Percentiles rank a stretch among this genome's conserved stretches.
These are phyloP conservation scores for Schizopygopsis malacanthus DNA, from an alignment of 2,797 vertebrate genomes.

Conservation along the genomic window DNA sequence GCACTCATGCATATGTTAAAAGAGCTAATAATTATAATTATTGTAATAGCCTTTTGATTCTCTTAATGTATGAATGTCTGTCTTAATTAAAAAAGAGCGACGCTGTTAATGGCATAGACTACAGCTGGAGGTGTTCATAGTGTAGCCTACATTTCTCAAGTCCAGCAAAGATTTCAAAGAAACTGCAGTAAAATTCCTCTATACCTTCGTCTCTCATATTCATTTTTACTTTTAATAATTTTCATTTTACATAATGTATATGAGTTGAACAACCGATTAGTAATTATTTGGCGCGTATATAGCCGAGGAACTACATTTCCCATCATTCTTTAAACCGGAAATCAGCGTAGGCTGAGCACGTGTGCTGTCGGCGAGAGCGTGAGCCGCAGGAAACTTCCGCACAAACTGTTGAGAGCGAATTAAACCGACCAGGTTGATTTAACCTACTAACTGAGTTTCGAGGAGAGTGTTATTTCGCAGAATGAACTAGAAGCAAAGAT, in stretches of 20 bases:
- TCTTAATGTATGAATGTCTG: no score
- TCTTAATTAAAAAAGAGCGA: no score
- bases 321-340: constrained; percentile 41
- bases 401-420: neutral
- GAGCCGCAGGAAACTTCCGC: neutral
- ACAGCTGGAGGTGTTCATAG: no score
- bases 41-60: no score
- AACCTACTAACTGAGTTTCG: neutral
- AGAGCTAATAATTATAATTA: no score
- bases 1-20: no score
- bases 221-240: neutral
- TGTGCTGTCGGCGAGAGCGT: neutral
- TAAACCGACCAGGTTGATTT: neutral
- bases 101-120: no score
- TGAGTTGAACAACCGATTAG: neutral
- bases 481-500: neutral
- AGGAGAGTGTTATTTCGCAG: neutral
- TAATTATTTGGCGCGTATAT: neutral
- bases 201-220: neutral
- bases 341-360: constrained; percentile 4
- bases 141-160: no score
- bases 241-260: neutral
- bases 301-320: constrained; percentile 37
- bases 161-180: neutral
- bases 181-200: neutral